Conservation (phyloP, 2,888 invertebrate genomes). For the Conchocele bisecta region DNA sequence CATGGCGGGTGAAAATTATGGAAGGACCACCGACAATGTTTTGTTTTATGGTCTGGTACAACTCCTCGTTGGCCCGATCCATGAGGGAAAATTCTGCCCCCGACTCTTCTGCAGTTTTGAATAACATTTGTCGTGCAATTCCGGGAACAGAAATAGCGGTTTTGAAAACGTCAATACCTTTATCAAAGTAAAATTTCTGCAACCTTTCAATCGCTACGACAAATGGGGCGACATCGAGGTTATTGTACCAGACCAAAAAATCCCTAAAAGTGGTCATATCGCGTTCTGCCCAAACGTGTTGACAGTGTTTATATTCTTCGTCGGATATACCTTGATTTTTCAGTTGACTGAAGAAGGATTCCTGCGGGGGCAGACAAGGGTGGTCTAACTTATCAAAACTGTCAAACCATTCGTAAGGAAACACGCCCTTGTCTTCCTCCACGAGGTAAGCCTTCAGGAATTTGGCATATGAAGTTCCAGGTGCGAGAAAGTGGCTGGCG, state of each 20-base stretch:
- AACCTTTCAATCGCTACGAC: constrained; percentile 16
- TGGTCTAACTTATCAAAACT: too few relatives aligned
- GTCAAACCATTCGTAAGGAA: too few relatives aligned
- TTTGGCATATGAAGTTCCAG: too few relatives aligned
- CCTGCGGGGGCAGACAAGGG: too few relatives aligned
- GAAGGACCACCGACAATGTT: constrained; percentile 24
- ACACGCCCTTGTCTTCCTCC: too few relatives aligned
- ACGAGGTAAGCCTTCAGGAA: too few relatives aligned
- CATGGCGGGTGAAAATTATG: constrained; percentile 11
- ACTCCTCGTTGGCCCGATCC: constrained; percentile 6
- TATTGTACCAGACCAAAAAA: constrained; percentile 43
- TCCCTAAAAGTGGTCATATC: constrained; percentile 32
- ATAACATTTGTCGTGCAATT: constrained; percentile 30
- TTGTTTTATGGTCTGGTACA: constrained; percentile 14
- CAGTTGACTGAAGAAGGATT: too few relatives aligned
- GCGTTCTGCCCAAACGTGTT: too few relatives aligned
- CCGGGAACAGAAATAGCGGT: constrained; percentile 27
- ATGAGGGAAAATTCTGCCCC: constrained; percentile 18
- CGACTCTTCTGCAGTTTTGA: background rate
- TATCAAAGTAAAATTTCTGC: constrained; percentile 19
- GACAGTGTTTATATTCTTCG: too few relatives aligned
- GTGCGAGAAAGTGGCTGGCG: too few relatives aligned
- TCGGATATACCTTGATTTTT: too few relatives aligned
- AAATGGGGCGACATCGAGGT: constrained; percentile 36
- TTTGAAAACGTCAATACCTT: constrained; percentile 41